phyloP scores from a whole-genome alignment of 1,140 invertebrate species.

The Aplysia californica region DNA sequence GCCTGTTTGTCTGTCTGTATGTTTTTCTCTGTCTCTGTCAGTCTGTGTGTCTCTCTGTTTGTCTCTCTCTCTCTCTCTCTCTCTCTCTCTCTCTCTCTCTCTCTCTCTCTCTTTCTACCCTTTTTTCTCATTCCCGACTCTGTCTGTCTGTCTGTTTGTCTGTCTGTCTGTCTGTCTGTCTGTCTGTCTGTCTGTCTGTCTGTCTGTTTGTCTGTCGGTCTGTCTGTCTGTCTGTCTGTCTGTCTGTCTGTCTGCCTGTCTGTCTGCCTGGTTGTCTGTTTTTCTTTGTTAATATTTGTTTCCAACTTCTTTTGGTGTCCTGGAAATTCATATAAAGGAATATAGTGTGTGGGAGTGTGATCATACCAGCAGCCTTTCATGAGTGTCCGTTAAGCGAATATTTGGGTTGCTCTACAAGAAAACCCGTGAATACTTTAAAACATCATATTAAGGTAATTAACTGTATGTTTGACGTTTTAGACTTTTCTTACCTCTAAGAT shows the following conservation, averaged over 20 bases:
- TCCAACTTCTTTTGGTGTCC: too few relatives aligned
- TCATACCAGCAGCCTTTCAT: too few relatives aligned
- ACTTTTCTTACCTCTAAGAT: too few relatives aligned
- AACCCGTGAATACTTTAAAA: too few relatives aligned
- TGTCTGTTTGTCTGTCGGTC: background rate
- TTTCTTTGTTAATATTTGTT: too few relatives aligned
- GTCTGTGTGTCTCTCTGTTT: background rate
- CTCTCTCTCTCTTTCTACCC: background rate
- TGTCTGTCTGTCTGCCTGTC: background rate
- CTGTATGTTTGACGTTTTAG: too few relatives aligned
- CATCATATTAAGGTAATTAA: too few relatives aligned
- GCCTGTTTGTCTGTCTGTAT: background rate
- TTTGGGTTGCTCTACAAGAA: too few relatives aligned
- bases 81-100: background rate
- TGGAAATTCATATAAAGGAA: too few relatives aligned
- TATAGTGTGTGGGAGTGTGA: too few relatives aligned
- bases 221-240: background rate
- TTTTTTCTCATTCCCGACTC: background rate
- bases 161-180: background rate
- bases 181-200: background rate
- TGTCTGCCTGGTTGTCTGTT: background rate
- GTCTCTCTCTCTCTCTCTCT: background rate
- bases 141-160: background rate
- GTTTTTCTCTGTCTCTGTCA: background rate
- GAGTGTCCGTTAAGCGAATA: too few relatives aligned